Base-by-base conservation (phyloP, 2,797 vertebrate species). In the Notolabrus celidotus region DNA sequence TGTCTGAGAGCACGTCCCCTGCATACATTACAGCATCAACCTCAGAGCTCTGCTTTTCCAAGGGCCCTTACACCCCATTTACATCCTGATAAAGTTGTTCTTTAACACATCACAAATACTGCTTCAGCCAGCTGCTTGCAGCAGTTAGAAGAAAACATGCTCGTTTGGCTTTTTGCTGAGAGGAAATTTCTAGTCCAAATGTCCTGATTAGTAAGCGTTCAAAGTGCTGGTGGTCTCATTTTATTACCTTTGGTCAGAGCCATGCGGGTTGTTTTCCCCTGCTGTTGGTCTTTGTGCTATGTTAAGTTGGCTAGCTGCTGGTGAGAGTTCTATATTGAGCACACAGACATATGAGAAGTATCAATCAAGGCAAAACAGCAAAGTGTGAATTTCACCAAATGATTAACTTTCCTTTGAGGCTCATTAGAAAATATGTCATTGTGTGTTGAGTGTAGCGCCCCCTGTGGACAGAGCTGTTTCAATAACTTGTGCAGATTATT, bases 1-100 rank as follows among this genome's bases (percentile, higher is more conserved):
- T 25, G 27, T 41, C 25, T 46, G 34, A 71, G 31, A 59, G 50
- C 34, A 36, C 3, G 1, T 55, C n/a, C 49, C 31, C 23, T 47
- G 55, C 56, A 31, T 49, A n/a, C 45, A 20, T 56, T 56, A 42
- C n/a, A 63, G 29, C 19, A 41, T 70, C 33, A 67, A 4, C 36
- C 7, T 41, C 2, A 2, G 49, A 10, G 11, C 25, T 55, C 50
- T 1, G 8, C 7, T 22, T 27, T 16, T 73, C 16, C 38, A 17
- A 50, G 10, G 3, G 5, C 8, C 11, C n/a, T 25, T 10, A 52
- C 31, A 29, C 9, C 33, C 2, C 9, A 1, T 31, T 62, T 49
- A 29, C n/a, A 49, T 17, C 56, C 34, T 58, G 9, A 47, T 42
- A 59, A 54, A 51, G 14, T 14, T 29, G 20, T 55, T 36, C 34